These are phyloP conservation scores for Meandrusa payeni DNA, from an alignment of 2,888 invertebrate genomes.

Conservation along the genomic window DNA sequence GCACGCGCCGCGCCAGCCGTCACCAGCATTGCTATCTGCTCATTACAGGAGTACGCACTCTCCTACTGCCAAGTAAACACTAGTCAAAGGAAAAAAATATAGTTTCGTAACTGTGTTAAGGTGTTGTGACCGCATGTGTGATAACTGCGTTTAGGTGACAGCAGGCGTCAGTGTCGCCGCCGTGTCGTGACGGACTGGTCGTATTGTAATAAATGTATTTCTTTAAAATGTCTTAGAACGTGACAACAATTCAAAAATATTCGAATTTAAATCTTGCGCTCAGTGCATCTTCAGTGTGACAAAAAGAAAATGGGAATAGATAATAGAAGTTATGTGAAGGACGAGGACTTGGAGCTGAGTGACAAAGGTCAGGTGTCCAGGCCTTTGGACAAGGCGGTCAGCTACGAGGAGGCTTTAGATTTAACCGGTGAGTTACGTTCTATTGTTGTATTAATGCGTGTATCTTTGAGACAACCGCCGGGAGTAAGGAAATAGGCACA, in stretches of 20 bases:
- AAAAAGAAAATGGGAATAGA: conserved; percentile 13
- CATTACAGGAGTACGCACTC: conserved; percentile 1
- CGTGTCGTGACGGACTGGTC: conserved; percentile 1
- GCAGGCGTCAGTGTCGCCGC: conserved; percentile 1
- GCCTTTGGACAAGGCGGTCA: conserved; percentile 25
- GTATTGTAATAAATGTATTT: not conserved
- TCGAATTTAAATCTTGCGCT: no score
- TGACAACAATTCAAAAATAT: no score
- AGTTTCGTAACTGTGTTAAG: no score
- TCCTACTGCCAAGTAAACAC: not conserved
- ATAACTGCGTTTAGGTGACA: no score
- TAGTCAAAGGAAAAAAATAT: no score
- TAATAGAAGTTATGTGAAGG: conserved; percentile 23
- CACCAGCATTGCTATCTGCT: conserved; percentile 12
- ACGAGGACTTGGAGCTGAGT: conserved; percentile 29
- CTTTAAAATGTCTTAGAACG: conserved; percentile 16
- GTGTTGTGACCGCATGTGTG: no score
- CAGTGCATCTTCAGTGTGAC: conserved; percentile 1
- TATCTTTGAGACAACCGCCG: no score
- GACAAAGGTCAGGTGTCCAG: conserved; percentile 14
- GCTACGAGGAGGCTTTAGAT: conserved; percentile 45
- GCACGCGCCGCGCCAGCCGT: not conserved
- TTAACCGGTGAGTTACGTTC: conserved; percentile 41
- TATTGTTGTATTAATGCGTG: no score
- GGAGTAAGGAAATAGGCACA: no score